phyloP scores from a whole-genome alignment of 2,113 vertebrate genomes.

The Psittacara wagleri region DNA sequence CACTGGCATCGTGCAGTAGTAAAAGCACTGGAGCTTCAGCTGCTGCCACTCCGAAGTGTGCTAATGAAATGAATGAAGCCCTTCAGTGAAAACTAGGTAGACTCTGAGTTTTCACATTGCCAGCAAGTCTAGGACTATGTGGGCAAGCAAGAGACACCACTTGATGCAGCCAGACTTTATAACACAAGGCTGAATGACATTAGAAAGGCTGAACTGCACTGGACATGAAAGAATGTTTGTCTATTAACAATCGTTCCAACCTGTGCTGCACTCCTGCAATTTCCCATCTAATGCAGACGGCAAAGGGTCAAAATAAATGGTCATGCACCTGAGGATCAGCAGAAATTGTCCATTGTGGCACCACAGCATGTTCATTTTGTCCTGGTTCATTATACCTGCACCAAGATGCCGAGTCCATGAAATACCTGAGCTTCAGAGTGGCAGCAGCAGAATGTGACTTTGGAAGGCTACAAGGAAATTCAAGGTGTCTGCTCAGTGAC shows the following conservation, averaged over 20 bases:
- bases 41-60: background rate
- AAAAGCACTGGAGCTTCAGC: background rate
- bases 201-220: background rate
- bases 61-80: background rate
- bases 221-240: background rate
- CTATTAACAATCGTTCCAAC: background rate
- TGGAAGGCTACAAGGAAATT: background rate
- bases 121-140: background rate
- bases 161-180: background rate
- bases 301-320: background rate
- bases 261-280: background rate
- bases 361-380: background rate
- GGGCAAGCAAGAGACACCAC: background rate
- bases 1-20: background rate
- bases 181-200: background rate
- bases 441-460: background rate
- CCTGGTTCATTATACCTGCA: background rate
- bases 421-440: background rate
- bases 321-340: background rate
- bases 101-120: background rate
- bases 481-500: background rate
- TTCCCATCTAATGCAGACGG: background rate
- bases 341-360: background rate
- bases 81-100: background rate
- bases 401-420: rapidly evolving